Base-by-base conservation (phyloP, 2,888 invertebrate genomes). In the Ceriagrion tenellum region DNA sequence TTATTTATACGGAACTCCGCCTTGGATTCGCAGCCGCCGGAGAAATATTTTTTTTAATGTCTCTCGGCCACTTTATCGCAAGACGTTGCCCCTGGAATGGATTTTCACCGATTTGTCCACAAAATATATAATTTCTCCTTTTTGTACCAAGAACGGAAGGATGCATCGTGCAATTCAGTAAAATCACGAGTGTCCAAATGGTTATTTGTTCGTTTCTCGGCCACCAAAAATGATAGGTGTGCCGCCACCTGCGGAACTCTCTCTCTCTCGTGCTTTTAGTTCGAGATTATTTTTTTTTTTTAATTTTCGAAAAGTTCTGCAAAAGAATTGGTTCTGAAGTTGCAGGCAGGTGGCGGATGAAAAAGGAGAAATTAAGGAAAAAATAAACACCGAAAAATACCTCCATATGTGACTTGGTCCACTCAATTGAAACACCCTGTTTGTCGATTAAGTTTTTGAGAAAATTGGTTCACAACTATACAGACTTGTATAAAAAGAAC, bases 101-200 rank as follows among this genome's bases (percentile, higher is more conserved):
- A 93, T 93, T 93, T 74, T 26, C 47, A 26, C 47, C 69, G n/a
- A n/a, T 47, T 69, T 93, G 18, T 74, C 93, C 93, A 93, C 55
- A 93, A 93, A 93, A 93, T 93, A 93, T 93, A 59, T 47, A 74
- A 93, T 69, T 93, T 93, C 93, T 93, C 93, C 93, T 93, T 93
- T 93, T 93, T 63, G 63, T 69, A 47, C 93, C 30, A 26, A 63
- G 40, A 93, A 40, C 23, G 63, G 0, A 35, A 91, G 10, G 40
- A 81, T 81, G 93, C n/a, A 16, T 93, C 16, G 12, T 63, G 16
- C 47, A 69, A 47, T n/a, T 63, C 26, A 35, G 35, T 13, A 3
- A 35, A 81, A 81, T 13, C 35, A 81, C 35, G 35, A 81, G 35
- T 16, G n/a, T 69, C 69, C 59, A 59, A 59, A 20, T n/a, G 59